Evolutionary conservation across 2,113 vertebrate genomes (phyloP), one percentile per base, ranked within the genome.

Genomic region (Catagonus wagneri): DNA sequence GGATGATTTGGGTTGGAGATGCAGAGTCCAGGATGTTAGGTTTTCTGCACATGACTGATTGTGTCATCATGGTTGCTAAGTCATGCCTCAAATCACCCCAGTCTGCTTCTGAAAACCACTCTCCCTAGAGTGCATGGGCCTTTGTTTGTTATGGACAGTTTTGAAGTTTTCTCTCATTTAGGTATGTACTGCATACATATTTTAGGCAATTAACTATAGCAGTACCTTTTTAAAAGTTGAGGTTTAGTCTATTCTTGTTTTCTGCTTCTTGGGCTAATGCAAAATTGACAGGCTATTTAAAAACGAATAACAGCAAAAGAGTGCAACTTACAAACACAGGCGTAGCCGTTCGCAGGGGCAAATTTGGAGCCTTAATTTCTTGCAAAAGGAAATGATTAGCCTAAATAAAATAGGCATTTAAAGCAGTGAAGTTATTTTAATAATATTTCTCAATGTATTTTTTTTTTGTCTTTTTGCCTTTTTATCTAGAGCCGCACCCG

Each of bases 391-490:
- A 78, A 36, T 20, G 12, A 76, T 44, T 50, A 44, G 34, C 23
- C 78, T 92, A 89, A 87, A 66, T 61, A 68, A 94, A 76, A 81
- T 32, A 39, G 63, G 34, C 74, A 56, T 19, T 85, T 80, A 81
- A 85, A 79, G 79, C 84, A 65, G 25, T 23, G 78, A 72, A 56
- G 39, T 72, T 92, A 65, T 65, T 83, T 76, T 60, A n/a, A 34
- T 68, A 93, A 69, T 58, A 71, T 72, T 94, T n/a, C n/a, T 56
- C 65, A 95, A 50, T 50, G 71, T 69, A 76, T n/a, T 58, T 80
- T n/a, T n/a, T n/a, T n/a, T n/a, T n/a, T n/a, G n/a, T n/a, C n/a
- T n/a, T n/a, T n/a, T n/a, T n/a, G n/a, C n/a, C n/a, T n/a, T n/a
- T n/a, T n/a, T n/a, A n/a, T n/a, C n/a, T n/a, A n/a, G n/a, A n/a